Evolutionary conservation across 2,888 invertebrate species (phyloP).

Genomic region (Colostygia pectinataria): DNA sequence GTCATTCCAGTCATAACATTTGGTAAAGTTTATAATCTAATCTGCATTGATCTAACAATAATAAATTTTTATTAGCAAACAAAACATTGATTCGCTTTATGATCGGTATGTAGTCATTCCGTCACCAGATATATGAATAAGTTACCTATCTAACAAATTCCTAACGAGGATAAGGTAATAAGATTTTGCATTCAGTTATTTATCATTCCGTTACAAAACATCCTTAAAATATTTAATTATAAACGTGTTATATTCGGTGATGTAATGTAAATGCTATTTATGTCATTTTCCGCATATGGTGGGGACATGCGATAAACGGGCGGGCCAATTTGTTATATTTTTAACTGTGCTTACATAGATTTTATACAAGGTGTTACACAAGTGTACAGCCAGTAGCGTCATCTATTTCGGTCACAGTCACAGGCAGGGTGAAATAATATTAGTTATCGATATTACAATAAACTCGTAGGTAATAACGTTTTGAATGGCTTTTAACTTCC

Average conservation of each 20-base stretch:
- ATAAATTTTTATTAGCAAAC: no score
- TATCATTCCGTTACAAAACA: background rate
- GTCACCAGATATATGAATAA: no score
- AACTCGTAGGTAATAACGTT: no score
- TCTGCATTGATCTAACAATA: no score
- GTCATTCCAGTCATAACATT: background rate
- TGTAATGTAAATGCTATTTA: conserved; percentile 11
- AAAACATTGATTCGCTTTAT: no score
- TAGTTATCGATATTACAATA: no score
- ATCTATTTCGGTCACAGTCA: conserved; percentile 2
- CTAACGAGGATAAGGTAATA: no score
- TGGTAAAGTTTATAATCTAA: conserved; percentile 7
- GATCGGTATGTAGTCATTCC: no score
- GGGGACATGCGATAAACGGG: conserved; percentile 7
- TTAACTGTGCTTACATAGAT: conserved; percentile 5
- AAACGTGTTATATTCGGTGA: background rate
- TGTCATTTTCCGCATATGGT: conserved; percentile 16
- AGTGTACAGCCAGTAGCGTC: conserved; percentile 11
- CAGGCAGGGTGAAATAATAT: background rate
- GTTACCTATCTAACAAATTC: no score
- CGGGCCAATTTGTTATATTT: conserved; percentile 16
- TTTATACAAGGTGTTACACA: conserved; percentile 1
- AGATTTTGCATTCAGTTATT: no score
- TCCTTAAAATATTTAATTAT: conserved; percentile 7
- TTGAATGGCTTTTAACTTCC: no score